phyloP scores from a whole-genome alignment of 2,888 invertebrate genomes.

The Thereva unica region DNA sequence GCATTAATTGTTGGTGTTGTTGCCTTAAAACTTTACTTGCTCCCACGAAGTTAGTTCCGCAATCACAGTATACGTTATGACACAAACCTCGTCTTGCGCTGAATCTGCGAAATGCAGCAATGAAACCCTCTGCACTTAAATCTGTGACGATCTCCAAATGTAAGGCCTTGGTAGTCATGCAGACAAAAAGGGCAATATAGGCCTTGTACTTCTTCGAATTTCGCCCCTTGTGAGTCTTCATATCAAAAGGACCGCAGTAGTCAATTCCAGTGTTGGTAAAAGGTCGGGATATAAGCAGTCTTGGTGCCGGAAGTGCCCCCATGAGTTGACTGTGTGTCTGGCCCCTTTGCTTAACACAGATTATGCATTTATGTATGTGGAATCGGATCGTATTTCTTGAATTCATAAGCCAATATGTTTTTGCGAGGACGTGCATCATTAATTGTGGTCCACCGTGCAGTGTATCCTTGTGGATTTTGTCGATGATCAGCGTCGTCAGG shows the following conservation, averaged over 20 bases:
- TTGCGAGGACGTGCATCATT: constrained; percentile 36
- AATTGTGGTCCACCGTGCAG: constrained; percentile 43
- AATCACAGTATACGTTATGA: neutral
- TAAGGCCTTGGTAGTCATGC: neutral
- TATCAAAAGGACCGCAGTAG: neutral
- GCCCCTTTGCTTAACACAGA: constrained; percentile 26
- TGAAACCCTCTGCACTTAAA: neutral
- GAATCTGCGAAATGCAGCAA: neutral
- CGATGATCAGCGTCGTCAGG: too few relatives aligned
- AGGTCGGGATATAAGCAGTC: neutral
- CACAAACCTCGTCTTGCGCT: neutral
- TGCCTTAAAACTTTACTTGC: neutral
- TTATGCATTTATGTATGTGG: constrained; percentile 35
- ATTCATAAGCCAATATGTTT: constrained; percentile 43
- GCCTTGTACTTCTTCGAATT: neutral
- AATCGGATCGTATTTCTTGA: constrained; percentile 27
- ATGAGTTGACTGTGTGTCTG: too few relatives aligned
- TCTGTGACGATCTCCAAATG: constrained; percentile 1
- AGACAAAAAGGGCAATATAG: constrained; percentile 1
- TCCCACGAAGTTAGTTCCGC: constrained; percentile 6
- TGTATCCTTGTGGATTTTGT: neutral
- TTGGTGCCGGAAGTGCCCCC: too few relatives aligned
- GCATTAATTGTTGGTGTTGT: neutral
- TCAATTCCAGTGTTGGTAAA: neutral
- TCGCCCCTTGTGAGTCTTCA: neutral